These are phyloP conservation scores for Drosophila micromelanica DNA, from an alignment of 1,140 invertebrate genomes.

Conservation along the genomic window DNA sequence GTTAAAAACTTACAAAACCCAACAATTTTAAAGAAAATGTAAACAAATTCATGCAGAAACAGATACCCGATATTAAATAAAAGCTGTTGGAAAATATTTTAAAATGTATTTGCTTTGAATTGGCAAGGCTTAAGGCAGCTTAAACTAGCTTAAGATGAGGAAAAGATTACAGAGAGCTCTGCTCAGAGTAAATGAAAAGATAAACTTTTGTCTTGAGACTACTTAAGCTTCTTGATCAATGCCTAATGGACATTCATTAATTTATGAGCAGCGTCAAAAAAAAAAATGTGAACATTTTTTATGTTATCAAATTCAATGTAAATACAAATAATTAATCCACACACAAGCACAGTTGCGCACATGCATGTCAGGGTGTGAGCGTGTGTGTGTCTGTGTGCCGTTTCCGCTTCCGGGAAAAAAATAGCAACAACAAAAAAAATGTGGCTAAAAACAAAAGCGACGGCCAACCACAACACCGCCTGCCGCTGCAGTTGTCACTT, in stretches of 20 bases:
- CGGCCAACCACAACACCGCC: slow-evolving; percentile 29
- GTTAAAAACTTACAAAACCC: too few species aligned
- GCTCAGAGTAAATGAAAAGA: too few species aligned
- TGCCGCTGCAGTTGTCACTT: slow-evolving; percentile 38
- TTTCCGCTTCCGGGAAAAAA: slow-evolving; percentile 58
- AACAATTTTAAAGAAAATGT: background rate
- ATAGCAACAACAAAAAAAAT: slow-evolving; percentile 9
- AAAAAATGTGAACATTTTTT: background rate
- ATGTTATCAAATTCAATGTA: slow-evolving; percentile 3
- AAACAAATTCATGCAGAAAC: background rate
- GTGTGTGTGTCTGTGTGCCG: slow-evolving; percentile 44
- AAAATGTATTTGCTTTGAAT: background rate
- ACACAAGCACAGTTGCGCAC: slow-evolving; percentile 4
- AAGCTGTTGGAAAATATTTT: background rate
- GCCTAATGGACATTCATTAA: background rate
- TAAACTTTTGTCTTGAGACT: too few species aligned
- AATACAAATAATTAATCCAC: slow-evolving; percentile 30
- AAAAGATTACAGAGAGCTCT: too few species aligned
- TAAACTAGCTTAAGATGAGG: too few species aligned
- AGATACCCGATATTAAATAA: slow-evolving; percentile 2
- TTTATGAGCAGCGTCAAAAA: slow-evolving; percentile 2
- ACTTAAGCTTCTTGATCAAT: too few species aligned
- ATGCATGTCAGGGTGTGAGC: background rate
- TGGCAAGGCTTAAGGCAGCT: too few species aligned
- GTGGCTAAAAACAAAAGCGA: slow-evolving; percentile 48